Evolutionary conservation across 2,888 invertebrate genomes (phyloP), one percentile per base, ranked within the genome.

Genomic region (Andrena marginata): DNA sequence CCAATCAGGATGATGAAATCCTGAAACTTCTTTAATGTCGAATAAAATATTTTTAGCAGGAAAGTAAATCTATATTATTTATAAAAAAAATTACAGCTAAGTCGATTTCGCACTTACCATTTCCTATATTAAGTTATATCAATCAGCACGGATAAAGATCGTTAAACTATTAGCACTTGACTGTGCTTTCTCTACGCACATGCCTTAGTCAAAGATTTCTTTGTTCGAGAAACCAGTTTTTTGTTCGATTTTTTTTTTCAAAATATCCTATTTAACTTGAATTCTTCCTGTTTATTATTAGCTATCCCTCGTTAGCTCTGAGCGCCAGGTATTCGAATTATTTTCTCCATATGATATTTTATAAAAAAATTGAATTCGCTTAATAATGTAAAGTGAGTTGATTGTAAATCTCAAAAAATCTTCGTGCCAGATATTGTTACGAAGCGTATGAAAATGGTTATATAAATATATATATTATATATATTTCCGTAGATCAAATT

Each of bases 311-410:
- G 26, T 35, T 54, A 71, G 29, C n/a, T 35, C 7, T 6, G 7
- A 51, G 33, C 10, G 20, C 20, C 51, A 26, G 42, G 75, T 71
- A 76, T 76, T 62, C 71, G 76, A 76, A 76, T 62, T 71, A 62
- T 62, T 71, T 76, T 76, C 49, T 62, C 35, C 20, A 62, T 31
- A 10, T n/a, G 29, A 3, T 23, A 31, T 42, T 4, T n/a, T 42
- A 56, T 20, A 51, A 63, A 33, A 69, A 70, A 20, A 56, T 26
- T 56, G 8, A 13, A 29, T n/a, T 59, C 42, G 29, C 59, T 42
- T 7, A 70, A n/a, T 65, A 10, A 13, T 20, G 26, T 35, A 59
- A 59, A 42, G n/a, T 70, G 31, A 35, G 23, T 48, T 64, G 23
- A 56, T 26, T 20, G 56, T 67, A 31, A 49, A 31, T 60, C 31